Percentiles rank a stretch among this genome's conserved stretches.
phyloP scores from a whole-genome alignment of 2,888 invertebrate genomes.

The Drosophila lacicola region DNA sequence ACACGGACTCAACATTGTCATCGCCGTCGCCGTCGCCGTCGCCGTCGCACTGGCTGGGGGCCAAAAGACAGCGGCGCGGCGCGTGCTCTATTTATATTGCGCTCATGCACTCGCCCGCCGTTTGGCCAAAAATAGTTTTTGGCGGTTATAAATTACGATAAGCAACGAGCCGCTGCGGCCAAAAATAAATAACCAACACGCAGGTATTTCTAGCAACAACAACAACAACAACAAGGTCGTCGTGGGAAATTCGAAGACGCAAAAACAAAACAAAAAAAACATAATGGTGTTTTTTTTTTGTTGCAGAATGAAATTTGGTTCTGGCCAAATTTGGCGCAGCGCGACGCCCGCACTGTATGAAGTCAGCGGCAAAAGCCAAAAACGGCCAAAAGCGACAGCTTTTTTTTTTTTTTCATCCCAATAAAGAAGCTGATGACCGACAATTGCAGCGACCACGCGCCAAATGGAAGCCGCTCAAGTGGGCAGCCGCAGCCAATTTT shows the following conservation, averaged over 20 bases:
- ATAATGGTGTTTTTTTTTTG: neutral
- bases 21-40: constrained; percentile 18
- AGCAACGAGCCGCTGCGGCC: constrained; percentile 64
- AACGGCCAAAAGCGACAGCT: constrained; percentile 41
- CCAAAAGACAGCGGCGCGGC: constrained; percentile 73
- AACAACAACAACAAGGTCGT: constrained; percentile 68
- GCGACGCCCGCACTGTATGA: constrained; percentile 65
- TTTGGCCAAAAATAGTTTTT: constrained; percentile 76
- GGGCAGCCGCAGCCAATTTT: constrained; percentile 74
- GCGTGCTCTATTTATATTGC: constrained; percentile 82
- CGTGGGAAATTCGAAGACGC: constrained; percentile 75
- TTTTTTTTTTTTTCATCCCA: constrained; percentile 14
- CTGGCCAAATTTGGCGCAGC: constrained; percentile 65
- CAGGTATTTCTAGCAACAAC: constrained; percentile 48
- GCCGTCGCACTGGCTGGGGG: constrained; percentile 72
- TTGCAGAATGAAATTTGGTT: constrained; percentile 35
- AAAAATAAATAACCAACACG: constrained; percentile 66
- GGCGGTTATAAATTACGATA: constrained; percentile 77
- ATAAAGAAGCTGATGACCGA: constrained; percentile 69
- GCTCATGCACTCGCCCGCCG: constrained; percentile 49
- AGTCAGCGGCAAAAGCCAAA: constrained; percentile 58
- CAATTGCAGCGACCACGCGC: constrained; percentile 80
- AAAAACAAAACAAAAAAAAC: constrained; percentile 22
- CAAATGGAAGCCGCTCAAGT: constrained; percentile 69
- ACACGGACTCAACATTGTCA: constrained; percentile 52